Evolutionary conservation across 2,797 vertebrate genomes (phyloP).

Genomic region (Mus caroli): DNA sequence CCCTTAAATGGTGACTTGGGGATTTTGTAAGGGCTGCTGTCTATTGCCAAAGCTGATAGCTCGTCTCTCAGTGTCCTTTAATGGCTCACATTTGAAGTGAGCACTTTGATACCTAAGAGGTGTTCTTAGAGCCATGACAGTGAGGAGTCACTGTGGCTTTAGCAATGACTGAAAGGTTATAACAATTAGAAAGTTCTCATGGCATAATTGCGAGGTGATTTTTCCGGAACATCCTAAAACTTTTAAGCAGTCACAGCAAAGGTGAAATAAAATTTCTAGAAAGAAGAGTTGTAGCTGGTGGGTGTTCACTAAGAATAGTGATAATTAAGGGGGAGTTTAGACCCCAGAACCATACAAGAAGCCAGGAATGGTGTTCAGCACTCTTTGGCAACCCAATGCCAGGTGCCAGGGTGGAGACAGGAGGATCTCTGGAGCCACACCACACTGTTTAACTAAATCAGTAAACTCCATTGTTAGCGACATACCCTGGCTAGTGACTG

Average conservation of each 20-base stretch:
- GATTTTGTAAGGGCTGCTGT: conserved; percentile 66
- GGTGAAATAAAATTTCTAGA: conserved; percentile 39
- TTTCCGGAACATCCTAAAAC: conserved; percentile 52
- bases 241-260: conserved; percentile 44
- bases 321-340: neutral
- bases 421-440: neutral
- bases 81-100: conserved; percentile 67
- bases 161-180: conserved; percentile 74
- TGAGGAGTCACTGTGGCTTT: conserved; percentile 41
- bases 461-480: neutral
- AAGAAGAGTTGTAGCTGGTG: neutral
- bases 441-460: neutral
- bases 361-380: neutral
- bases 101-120: conserved; percentile 49
- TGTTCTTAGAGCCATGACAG: conserved; percentile 1
- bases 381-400: neutral
- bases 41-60: conserved; percentile 59
- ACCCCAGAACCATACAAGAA: neutral
- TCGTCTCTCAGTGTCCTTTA: conserved; percentile 74
- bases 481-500: neutral
- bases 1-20: conserved; percentile 72
- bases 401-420: too few relatives aligned
- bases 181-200: conserved; percentile 75
- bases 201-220: conserved; percentile 61
- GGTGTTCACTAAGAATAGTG: neutral